Evolutionary conservation across 2,888 invertebrate species (phyloP).

Genomic region (Pachymerium ferrugineum): DNA sequence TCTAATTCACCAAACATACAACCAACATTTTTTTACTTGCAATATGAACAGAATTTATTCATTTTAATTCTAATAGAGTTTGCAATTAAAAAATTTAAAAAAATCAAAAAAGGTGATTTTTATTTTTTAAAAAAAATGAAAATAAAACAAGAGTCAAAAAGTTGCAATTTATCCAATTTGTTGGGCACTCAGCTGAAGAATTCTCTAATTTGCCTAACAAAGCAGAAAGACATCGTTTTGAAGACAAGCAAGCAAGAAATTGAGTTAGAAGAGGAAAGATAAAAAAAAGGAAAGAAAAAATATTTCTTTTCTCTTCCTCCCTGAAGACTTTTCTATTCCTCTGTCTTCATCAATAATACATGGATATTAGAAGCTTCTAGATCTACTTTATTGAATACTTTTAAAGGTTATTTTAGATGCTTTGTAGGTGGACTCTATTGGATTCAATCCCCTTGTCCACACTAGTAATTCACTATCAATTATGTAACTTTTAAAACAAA

Average conservation of each 20-base stretch:
- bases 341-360: neutral
- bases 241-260: neutral
- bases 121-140: no score
- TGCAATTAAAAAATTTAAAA: no score
- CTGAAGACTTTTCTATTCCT: neutral
- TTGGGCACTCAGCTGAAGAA: neutral
- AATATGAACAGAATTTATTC: no score
- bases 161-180: neutral
- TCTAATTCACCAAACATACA: no score
- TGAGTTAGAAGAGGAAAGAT: neutral
- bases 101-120: no score
- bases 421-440: neutral
- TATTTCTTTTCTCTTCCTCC: neutral
- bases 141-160: neutral
- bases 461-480: neutral
- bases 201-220: conserved; percentile 2
- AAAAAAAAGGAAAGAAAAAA: neutral
- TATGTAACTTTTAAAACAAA: no score
- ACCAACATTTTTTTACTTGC: no score
- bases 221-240: neutral
- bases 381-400: neutral
- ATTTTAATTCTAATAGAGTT: no score
- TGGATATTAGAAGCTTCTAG: neutral
- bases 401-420: neutral
- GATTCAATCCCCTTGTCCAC: neutral